Conservation (phyloP, 2,888 invertebrate genomes). For the Gisinianus flammeolus region DNA sequence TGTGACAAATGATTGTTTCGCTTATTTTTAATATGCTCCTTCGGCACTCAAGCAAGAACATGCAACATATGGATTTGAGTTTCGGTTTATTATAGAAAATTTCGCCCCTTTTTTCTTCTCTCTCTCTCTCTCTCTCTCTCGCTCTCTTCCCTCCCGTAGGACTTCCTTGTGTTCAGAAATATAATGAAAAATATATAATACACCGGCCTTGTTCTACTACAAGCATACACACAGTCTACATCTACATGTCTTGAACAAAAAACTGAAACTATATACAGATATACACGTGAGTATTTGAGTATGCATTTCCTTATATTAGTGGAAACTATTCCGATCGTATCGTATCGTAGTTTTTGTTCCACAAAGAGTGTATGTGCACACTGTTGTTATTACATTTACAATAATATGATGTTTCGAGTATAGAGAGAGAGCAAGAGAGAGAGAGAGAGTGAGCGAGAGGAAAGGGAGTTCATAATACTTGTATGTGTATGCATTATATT, state of each 20-base stretch:
- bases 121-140: background rate
- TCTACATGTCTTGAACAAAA: too few species aligned
- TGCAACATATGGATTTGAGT: constrained; percentile 36
- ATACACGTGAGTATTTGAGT: constrained; percentile 17
- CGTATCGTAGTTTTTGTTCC: too few species aligned
- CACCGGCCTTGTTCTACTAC: background rate
- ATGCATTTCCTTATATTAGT: background rate
- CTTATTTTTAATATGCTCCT: constrained; percentile 40
- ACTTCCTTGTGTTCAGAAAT: constrained; percentile 24
- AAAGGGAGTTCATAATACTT: background rate
- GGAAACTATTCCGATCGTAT: too few species aligned
- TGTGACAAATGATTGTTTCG: constrained; percentile 47
- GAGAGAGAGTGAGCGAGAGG: background rate
- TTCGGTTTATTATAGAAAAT: constrained; percentile 43
- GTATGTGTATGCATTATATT: background rate
- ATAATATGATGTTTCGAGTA: background rate
- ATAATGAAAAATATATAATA: constrained; percentile 24
- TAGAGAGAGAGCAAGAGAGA: background rate
- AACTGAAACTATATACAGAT: too few species aligned
- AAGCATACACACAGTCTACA: background rate
- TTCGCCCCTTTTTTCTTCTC: constrained; percentile 1
- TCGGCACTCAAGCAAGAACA: constrained; percentile 19
- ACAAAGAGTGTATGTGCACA: too few species aligned
- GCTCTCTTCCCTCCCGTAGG: constrained; percentile 30
- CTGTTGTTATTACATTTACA: background rate